Evolutionary conservation across 2,113 vertebrate species (phyloP).

Genomic region (Toxotes chatareus): DNA sequence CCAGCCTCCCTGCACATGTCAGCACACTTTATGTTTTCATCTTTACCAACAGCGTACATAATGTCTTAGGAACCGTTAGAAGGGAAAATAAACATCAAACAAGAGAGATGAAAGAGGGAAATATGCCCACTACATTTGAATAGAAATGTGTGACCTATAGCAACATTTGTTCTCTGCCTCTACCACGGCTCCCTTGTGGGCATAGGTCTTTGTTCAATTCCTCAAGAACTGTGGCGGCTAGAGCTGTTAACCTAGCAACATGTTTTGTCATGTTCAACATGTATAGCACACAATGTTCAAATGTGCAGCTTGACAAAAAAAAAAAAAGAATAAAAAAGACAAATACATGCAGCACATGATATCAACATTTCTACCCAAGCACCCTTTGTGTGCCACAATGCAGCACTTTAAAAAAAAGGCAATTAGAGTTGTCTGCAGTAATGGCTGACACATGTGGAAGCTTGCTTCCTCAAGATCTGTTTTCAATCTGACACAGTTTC

Average conservation of each 20-base stretch:
- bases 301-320: conserved; percentile 19
- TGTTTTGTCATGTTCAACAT: conserved; percentile 69
- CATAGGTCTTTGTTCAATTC: conserved; percentile 58
- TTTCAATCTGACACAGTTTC: conserved; percentile 74
- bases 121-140: conserved; percentile 44
- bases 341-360: conserved; percentile 26
- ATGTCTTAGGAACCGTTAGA: conserved; percentile 46
- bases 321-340: background rate
- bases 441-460: conserved; percentile 76
- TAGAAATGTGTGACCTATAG: conserved; percentile 49
- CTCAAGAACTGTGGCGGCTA: conserved; percentile 39
- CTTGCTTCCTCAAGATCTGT: conserved; percentile 63
- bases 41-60: conserved; percentile 31
- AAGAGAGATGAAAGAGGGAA: conserved; percentile 42
- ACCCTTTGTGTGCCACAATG: conserved; percentile 59
- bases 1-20: conserved; percentile 55
- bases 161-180: conserved; percentile 51
- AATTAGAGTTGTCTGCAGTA: conserved; percentile 68
- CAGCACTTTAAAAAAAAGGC: conserved; percentile 48
- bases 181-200: conserved; percentile 43
- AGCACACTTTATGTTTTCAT: conserved; percentile 64
- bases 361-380: conserved; percentile 38
- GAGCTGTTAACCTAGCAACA: conserved; percentile 59
- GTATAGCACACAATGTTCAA: conserved; percentile 39
- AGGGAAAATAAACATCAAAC: conserved; percentile 47